phyloP scores from a whole-genome alignment of 2,888 invertebrate species.

The Cataglyphis albicans region DNA sequence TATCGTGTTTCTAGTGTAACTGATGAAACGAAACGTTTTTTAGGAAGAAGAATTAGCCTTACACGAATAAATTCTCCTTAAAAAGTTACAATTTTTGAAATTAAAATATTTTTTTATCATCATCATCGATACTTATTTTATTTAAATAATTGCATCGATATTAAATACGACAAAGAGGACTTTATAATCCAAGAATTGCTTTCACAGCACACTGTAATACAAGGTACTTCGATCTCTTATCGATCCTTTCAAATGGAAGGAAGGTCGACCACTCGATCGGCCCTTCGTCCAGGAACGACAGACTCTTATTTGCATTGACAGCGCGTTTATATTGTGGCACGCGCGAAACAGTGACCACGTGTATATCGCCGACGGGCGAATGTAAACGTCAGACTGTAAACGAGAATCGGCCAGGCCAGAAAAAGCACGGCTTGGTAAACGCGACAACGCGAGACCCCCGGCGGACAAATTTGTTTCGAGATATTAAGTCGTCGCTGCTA shows the following conservation, averaged over 20 bases:
- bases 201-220: background rate
- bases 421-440: slow-evolving; percentile 65
- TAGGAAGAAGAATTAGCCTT: background rate
- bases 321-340: slow-evolving; percentile 70
- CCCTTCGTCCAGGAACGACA: slow-evolving; percentile 24
- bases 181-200: slow-evolving; percentile 3
- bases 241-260: slow-evolving; percentile 30
- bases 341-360: slow-evolving; percentile 77
- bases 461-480: background rate
- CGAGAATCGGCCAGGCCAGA: slow-evolving; percentile 63
- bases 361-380: slow-evolving; percentile 77
- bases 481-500: background rate
- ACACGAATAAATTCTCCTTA: background rate
- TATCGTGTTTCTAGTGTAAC: background rate
- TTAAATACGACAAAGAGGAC: background rate
- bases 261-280: slow-evolving; percentile 44
- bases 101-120: background rate
- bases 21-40: background rate
- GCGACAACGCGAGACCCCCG: slow-evolving; percentile 68
- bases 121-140: background rate
- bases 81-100: background rate
- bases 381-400: slow-evolving; percentile 73
- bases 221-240: slow-evolving; percentile 25
- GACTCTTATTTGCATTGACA: slow-evolving; percentile 53
- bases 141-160: background rate